Evolutionary conservation across 30 jellyfish, hydroid and myxozoan genomes (phyloP).

Genomic region (Turritopsis dohrnii): DNA sequence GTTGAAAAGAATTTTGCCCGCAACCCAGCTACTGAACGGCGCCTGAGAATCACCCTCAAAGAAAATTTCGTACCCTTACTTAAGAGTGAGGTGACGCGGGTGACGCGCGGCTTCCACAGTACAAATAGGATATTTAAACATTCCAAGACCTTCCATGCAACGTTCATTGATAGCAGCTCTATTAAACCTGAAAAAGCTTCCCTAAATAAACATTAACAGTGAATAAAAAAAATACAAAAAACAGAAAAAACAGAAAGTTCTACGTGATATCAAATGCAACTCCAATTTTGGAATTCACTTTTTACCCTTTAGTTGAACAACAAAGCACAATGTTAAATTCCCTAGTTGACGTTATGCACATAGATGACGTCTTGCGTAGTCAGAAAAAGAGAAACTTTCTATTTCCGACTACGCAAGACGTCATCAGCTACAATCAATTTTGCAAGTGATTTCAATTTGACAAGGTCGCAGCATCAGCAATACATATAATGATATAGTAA

Average conservation of each 20-base stretch:
- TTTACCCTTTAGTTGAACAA: not conserved
- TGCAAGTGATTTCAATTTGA: not conserved
- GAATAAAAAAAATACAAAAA: not conserved
- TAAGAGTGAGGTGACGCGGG: not conserved
- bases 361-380: not conserved
- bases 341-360: not conserved
- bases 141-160: not conserved
- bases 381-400: too few species aligned
- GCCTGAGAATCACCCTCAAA: not conserved
- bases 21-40: not conserved
- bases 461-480: not conserved
- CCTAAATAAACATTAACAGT: not conserved
- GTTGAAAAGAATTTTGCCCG: not conserved
- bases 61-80: not conserved
- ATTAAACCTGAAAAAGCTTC: not conserved
- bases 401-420: not conserved
- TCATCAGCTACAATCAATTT: not conserved
- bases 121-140: not conserved
- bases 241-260: not conserved
- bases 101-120: not conserved
- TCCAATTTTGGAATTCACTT: not conserved
- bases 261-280: not conserved
- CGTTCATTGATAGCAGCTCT: not conserved
- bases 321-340: not conserved
- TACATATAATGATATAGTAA: not conserved